Conservation (phyloP, 2,888 invertebrate species). For the Conomelus anceps region DNA sequence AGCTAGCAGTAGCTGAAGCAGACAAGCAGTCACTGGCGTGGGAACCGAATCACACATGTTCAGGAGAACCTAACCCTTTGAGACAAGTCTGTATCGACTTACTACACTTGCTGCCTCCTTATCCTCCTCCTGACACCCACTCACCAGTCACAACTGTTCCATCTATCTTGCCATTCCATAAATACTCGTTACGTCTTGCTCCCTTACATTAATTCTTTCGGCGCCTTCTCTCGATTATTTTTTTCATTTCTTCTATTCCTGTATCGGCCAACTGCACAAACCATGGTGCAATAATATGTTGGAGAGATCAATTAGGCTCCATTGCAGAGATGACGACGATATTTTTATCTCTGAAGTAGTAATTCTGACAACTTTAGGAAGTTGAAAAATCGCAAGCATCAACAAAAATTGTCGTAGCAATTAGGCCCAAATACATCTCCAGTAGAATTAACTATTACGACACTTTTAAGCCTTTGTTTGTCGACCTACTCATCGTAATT, state of each 20-base stretch:
- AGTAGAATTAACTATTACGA: too few relatives aligned
- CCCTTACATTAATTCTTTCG: constrained; percentile 1
- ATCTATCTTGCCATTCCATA: constrained; percentile 5
- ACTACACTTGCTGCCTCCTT: neutral
- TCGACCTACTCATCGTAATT: too few relatives aligned
- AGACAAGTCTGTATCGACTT: constrained; percentile 3
- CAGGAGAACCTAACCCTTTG: constrained; percentile 1
- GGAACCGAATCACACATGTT: constrained; percentile 2
- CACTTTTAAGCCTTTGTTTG: too few relatives aligned
- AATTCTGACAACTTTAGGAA: too few relatives aligned
- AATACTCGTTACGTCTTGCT: neutral
- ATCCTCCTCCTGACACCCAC: neutral
- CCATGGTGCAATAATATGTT: neutral
- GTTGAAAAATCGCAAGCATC: too few relatives aligned
- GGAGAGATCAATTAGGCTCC: neutral
- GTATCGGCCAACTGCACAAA: constrained; percentile 16
- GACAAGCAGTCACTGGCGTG: neutral
- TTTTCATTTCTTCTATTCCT: neutral
- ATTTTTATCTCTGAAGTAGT: too few relatives aligned
- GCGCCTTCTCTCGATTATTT: neutral
- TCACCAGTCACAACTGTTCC: neutral
- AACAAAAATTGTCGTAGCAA: too few relatives aligned
- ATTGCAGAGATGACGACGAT: neutral
- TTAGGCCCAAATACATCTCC: too few relatives aligned
- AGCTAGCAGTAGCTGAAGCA: neutral